A percentile compares a stretch with the other conserved stretches of the same genome.
Conservation (phyloP, 2,113 vertebrate genomes). For the Scalopus aquaticus region DNA sequence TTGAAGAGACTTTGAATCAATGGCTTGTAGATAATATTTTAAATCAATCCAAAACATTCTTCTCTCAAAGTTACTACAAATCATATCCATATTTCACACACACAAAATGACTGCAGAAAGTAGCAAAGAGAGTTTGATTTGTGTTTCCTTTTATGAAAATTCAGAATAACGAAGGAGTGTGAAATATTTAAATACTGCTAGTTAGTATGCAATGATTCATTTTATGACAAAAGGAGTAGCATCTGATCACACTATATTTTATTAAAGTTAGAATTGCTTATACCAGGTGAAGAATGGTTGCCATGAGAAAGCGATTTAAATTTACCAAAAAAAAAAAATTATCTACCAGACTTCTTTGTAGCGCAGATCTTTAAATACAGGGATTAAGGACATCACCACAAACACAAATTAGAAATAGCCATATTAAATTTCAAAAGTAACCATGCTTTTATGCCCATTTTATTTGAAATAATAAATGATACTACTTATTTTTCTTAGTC, state of each 20-base stretch:
- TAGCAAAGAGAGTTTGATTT: neutral
- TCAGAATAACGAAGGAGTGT: neutral
- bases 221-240: neutral
- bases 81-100: neutral
- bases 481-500: neutral
- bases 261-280: neutral
- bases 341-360: neutral
- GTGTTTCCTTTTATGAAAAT: neutral
- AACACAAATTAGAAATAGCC: neutral
- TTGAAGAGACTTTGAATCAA: neutral
- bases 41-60: neutral
- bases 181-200: neutral
- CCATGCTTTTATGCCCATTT: neutral
- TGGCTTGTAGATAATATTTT: neutral
- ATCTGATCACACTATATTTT: neutral
- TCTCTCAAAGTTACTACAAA: neutral
- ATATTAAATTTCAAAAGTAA: neutral
- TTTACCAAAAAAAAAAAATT: neutral
- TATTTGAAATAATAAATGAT: slow-evolving; percentile 41
- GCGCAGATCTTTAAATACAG: neutral
- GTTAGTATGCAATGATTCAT: neutral
- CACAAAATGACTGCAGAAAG: neutral
- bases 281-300: neutral
- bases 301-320: neutral
- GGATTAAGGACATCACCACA: neutral